Conservation (phyloP, 2,888 invertebrate species). For the Pocota personata region DNA sequence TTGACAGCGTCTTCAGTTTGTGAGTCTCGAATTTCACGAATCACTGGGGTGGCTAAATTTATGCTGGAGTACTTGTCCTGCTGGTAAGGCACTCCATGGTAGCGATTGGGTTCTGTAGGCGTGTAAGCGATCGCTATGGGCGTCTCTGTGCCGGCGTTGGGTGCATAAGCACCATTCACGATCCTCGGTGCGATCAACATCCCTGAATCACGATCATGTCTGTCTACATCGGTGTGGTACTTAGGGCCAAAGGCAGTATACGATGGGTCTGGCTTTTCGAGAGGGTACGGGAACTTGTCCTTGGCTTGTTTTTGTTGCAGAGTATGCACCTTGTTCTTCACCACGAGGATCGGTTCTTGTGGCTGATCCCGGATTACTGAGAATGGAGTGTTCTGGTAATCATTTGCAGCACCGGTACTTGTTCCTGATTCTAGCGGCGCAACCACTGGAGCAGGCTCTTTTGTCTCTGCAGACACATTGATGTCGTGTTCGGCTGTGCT, state of each 20-base stretch:
- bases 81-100: slow-evolving; percentile 71
- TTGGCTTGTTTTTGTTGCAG: slow-evolving; percentile 81
- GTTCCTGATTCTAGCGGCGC: slow-evolving; percentile 74
- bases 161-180: slow-evolving; percentile 79
- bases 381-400: slow-evolving; percentile 83
- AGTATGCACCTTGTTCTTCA: slow-evolving; percentile 81
- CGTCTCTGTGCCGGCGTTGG: slow-evolving; percentile 83
- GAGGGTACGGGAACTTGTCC: slow-evolving; percentile 86
- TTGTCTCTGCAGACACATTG: slow-evolving; percentile 67
- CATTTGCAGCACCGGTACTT: slow-evolving; percentile 76
- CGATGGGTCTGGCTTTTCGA: slow-evolving; percentile 85
- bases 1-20: slow-evolving; percentile 79
- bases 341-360: slow-evolving; percentile 83
- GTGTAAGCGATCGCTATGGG: slow-evolving; percentile 88
- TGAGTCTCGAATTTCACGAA: slow-evolving; percentile 83
- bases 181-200: slow-evolving; percentile 83
- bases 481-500: slow-evolving; percentile 40
- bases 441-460: slow-evolving; percentile 75
- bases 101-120: slow-evolving; percentile 84
- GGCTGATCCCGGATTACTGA: slow-evolving; percentile 82
- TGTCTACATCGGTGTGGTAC: slow-evolving; percentile 79
- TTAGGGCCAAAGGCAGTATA: slow-evolving; percentile 77
- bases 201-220: slow-evolving; percentile 80
- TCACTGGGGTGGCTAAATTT: slow-evolving; percentile 83
- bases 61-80: slow-evolving; percentile 82